phyloP scores from a whole-genome alignment of 2,797 vertebrate species.

The Micromesistius poutassou region DNA sequence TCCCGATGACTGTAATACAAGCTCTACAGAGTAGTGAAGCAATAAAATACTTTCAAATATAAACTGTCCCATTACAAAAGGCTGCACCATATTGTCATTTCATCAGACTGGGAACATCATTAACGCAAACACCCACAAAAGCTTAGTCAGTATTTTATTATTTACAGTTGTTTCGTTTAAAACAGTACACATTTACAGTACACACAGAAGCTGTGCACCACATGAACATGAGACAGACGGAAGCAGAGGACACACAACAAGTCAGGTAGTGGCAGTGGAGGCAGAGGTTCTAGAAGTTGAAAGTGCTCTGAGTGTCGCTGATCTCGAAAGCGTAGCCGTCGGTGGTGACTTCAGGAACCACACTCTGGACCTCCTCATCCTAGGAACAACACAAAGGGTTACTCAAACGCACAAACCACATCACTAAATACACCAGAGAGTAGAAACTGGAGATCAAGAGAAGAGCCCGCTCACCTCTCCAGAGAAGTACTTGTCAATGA shows the following conservation, averaged over 20 bases:
- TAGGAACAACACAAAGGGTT: neutral
- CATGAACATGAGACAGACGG: slow-evolving; percentile 50
- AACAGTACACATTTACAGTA: slow-evolving; percentile 62
- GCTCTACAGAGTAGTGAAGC: no score
- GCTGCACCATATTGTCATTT: neutral
- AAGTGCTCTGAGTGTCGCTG: slow-evolving; percentile 76
- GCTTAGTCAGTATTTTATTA: slow-evolving; percentile 61
- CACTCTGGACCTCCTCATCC: slow-evolving; percentile 84
- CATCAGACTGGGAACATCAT: neutral
- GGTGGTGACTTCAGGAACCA: slow-evolving; percentile 82
- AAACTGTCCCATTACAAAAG: neutral
- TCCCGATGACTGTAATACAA: neutral
- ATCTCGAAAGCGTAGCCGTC: slow-evolving; percentile 88
- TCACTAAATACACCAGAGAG: neutral
- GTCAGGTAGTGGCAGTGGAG: neutral
- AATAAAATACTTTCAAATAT: neutral
- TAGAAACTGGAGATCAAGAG: no score
- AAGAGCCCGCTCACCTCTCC: slow-evolving; percentile 76
- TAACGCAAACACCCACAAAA: neutral
- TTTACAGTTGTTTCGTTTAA: slow-evolving; percentile 61
- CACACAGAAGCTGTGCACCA: slow-evolving; percentile 38
- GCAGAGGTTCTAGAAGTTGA: slow-evolving; percentile 78
- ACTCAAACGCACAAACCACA: neutral
- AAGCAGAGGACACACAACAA: slow-evolving; percentile 20
- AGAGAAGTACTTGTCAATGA: slow-evolving; percentile 97